Evolutionary conservation across 1,140 invertebrate species (phyloP).

Genomic region (Neuroterus valhalla): DNA sequence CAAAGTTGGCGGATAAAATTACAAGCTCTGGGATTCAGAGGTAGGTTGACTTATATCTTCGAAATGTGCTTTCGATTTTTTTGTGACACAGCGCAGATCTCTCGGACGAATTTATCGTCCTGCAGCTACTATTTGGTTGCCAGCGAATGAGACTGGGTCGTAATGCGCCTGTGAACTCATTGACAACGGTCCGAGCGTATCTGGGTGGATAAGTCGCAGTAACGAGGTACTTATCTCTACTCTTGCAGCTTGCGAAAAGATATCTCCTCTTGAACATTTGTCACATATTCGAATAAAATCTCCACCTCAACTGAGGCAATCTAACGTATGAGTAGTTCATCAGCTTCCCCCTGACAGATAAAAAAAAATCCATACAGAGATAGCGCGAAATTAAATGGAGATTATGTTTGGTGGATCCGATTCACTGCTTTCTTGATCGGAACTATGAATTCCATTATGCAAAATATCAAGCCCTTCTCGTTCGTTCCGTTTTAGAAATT

Average conservation of each 20-base stretch:
- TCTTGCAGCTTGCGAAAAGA: not conserved
- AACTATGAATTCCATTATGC: no score
- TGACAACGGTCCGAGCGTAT: conserved; percentile 6
- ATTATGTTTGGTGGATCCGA: no score
- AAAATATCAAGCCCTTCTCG: no score
- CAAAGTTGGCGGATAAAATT: conserved; percentile 1
- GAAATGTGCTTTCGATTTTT: conserved; percentile 14
- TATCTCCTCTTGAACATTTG: not conserved
- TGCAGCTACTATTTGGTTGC: conserved; percentile 3
- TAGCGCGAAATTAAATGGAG: no score
- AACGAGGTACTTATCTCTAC: conserved; percentile 9
- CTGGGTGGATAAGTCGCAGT: conserved; percentile 2
- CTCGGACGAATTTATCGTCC: conserved; percentile 1
- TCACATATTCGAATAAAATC: not conserved
- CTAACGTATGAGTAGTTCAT: no score
- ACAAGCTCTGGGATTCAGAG: not conserved
- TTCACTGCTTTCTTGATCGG: no score
- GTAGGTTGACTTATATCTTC: not conserved
- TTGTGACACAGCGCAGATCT: conserved; percentile 1
- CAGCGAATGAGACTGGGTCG: not conserved
- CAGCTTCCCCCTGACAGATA: no score
- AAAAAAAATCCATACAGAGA: no score
- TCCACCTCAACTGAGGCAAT: not conserved
- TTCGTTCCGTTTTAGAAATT: no score
- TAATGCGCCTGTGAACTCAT: conserved; percentile 6